Conservation (phyloP, 2,888 invertebrate species). For the Drosophila quasianomalipes region DNA sequence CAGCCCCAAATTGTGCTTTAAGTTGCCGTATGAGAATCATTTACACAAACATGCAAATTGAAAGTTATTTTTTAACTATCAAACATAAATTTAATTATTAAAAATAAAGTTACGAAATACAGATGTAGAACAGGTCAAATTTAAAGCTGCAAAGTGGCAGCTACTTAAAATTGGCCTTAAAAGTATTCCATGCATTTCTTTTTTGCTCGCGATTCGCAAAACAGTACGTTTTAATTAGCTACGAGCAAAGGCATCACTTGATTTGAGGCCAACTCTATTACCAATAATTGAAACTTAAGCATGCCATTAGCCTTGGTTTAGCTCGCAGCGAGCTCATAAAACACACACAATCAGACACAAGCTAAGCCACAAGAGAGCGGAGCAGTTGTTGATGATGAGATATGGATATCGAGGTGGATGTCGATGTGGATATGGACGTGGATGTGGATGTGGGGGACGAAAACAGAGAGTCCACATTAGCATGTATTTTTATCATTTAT, state of each 20-base stretch:
- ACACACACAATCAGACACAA: slow-evolving; percentile 21
- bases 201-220: background rate
- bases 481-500: slow-evolving; percentile 80
- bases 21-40: background rate
- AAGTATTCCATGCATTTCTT: slow-evolving; percentile 10
- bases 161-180: background rate
- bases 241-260: slow-evolving; percentile 25
- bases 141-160: background rate
- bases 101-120: background rate
- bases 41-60: background rate
- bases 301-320: slow-evolving; percentile 68
- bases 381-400: slow-evolving; percentile 2
- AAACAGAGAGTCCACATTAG: slow-evolving; percentile 59
- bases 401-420: background rate
- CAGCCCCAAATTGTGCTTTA: background rate
- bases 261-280: slow-evolving; percentile 64
- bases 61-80: background rate
- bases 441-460: background rate
- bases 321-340: slow-evolving; percentile 50
- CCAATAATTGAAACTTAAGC: slow-evolving; percentile 80
- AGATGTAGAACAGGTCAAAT: background rate
- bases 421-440: background rate
- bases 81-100: background rate
- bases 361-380: slow-evolving; percentile 2
- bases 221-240: background rate